phyloP scores from a whole-genome alignment of 2,888 invertebrate species.

The Tridacna crocea region DNA sequence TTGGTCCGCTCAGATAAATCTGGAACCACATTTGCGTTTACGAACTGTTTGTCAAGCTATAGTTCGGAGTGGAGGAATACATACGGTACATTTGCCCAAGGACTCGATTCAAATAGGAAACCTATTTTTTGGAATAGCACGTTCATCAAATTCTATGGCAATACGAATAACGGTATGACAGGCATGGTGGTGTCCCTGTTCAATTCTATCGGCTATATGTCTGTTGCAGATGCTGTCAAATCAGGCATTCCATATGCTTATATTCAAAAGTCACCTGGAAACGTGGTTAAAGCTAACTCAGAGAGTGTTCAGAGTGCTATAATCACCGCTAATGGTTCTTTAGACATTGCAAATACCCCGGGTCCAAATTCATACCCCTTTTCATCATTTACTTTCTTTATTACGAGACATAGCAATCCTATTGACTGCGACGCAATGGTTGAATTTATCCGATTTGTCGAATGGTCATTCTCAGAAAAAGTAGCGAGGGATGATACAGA shows the following conservation, averaged over 20 bases:
- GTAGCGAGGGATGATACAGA: conserved; percentile 57
- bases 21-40: conserved; percentile 80
- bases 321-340: conserved; percentile 51
- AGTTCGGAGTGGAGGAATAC: conserved; percentile 69
- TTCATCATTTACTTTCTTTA: conserved; percentile 78
- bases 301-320: conserved; percentile 71
- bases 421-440: conserved; percentile 70
- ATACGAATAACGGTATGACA: conserved; percentile 70
- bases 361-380: conserved; percentile 74
- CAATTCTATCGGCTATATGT: conserved; percentile 78
- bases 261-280: conserved; percentile 68
- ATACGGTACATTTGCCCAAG: conserved; percentile 73
- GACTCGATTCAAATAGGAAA: conserved; percentile 25
- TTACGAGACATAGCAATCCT: conserved; percentile 66
- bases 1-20: conserved; percentile 79
- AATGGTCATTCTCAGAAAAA: conserved; percentile 72
- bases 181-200: conserved; percentile 70
- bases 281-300: conserved; percentile 58
- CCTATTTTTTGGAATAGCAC: conserved; percentile 66
- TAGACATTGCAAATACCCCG: conserved; percentile 60
- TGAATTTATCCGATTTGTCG: conserved; percentile 77
- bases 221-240: conserved; percentile 67
- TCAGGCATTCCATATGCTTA: conserved; percentile 62
- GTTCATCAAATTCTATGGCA: conserved; percentile 66
- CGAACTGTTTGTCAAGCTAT: conserved; percentile 72